These are phyloP conservation scores for Pristionchus exspectatus DNA, from an alignment of 2,888 invertebrate genomes.

Conservation along the genomic window DNA sequence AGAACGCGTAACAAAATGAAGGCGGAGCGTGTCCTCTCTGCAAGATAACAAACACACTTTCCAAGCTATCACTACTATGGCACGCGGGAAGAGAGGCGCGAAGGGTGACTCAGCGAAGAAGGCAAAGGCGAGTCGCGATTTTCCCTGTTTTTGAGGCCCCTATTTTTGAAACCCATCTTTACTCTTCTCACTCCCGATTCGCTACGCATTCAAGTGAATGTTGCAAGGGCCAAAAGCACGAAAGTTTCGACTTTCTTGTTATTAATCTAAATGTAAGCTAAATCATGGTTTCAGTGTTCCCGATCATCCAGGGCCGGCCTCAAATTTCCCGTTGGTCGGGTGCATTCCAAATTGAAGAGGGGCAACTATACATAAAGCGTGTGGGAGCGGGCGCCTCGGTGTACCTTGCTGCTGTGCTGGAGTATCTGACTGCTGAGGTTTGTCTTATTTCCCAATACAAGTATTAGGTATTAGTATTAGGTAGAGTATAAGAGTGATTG, in stretches of 20 bases:
- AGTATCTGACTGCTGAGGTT: constrained; percentile 35
- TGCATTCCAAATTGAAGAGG: neutral
- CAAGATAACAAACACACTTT: neutral
- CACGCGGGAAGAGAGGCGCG: neutral
- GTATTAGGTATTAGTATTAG: too few species aligned
- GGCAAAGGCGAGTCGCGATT: neutral
- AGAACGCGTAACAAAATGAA: neutral
- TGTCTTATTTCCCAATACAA: neutral
- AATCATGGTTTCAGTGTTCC: neutral
- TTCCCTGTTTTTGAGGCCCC: neutral
- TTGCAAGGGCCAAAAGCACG: too few species aligned
- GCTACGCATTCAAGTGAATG: neutral
- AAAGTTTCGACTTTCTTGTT: too few species aligned
- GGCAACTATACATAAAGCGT: neutral
- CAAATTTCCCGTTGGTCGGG: constrained; percentile 38
- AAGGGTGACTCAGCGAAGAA: neutral
- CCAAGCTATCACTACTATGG: neutral
- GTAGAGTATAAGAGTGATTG: too few species aligned
- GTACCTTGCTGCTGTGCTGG: constrained; percentile 26
- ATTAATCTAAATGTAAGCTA: too few species aligned
- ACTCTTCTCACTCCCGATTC: neutral
- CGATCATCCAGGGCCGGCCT: constrained; percentile 14
- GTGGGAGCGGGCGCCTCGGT: neutral
- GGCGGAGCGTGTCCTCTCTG: neutral
- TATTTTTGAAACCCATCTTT: too few species aligned